These are phyloP conservation scores for Burhinus bistriatus DNA, from an alignment of 2,113 vertebrate species.

Conservation along the genomic window DNA sequence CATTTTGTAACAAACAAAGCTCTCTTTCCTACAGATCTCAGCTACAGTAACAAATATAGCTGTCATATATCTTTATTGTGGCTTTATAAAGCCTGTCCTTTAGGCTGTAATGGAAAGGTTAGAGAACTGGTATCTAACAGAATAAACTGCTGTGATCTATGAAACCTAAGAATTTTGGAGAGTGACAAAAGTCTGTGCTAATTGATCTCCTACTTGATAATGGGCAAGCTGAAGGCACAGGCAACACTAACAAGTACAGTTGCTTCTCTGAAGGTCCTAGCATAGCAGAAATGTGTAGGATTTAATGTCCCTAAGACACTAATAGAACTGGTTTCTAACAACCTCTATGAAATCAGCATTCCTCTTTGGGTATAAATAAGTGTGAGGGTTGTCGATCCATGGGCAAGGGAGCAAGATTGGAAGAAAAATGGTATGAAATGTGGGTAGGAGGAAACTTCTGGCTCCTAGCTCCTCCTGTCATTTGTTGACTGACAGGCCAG, in stretches of 20 bases:
- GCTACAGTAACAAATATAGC: neutral
- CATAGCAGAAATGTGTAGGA: neutral
- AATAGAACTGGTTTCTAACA: neutral
- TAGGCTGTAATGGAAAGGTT: neutral
- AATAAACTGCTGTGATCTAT: neutral
- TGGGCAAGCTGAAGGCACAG: neutral
- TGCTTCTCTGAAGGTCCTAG: neutral
- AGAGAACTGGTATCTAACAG: neutral
- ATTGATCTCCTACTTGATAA: neutral
- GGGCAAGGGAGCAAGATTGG: neutral
- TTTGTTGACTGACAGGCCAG: neutral
- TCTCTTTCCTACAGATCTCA: neutral
- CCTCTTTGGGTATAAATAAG: neutral
- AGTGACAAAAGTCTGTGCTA: neutral
- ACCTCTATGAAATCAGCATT: rapidly evolving
- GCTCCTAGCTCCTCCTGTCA: neutral
- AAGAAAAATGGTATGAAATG: neutral
- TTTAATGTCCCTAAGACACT: neutral
- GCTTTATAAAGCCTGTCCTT: neutral
- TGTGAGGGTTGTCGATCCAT: neutral
- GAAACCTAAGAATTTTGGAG: neutral
- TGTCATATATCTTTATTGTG: neutral
- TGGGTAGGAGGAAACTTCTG: neutral
- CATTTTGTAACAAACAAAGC: neutral
- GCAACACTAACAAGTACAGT: neutral